These are phyloP conservation scores for Pollenia amentaria DNA, from an alignment of 2,888 invertebrate species.

Conservation along the genomic window DNA sequence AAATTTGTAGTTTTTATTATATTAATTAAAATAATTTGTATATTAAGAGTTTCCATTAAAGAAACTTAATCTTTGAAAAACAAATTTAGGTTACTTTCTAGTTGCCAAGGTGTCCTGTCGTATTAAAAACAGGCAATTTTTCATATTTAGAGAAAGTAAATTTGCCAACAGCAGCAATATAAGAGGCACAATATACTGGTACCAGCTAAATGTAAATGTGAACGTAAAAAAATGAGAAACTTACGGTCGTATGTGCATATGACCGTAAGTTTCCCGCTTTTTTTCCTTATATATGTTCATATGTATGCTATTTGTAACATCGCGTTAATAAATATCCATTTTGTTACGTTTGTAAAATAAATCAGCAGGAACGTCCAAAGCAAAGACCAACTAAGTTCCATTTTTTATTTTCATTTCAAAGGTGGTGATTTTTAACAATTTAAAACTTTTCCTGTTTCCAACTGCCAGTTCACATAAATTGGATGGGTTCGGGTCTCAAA, in stretches of 20 bases:
- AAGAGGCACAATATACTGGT: neutral
- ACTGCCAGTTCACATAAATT: slow-evolving; percentile 10
- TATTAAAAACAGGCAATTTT: slow-evolving; percentile 48
- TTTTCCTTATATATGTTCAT: too few species aligned
- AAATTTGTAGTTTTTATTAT: slow-evolving; percentile 20
- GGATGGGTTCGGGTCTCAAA: slow-evolving; percentile 28
- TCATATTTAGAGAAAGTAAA: slow-evolving; percentile 64
- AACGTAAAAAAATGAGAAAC: slow-evolving; percentile 43
- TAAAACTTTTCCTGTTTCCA: slow-evolving; percentile 52
- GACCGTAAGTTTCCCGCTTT: too few species aligned
- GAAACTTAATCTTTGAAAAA: neutral
- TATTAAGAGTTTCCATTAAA: neutral
- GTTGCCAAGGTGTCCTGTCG: slow-evolving; percentile 46
- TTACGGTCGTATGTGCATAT: slow-evolving; percentile 23
- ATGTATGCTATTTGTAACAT: slow-evolving; percentile 40
- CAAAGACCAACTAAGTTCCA: slow-evolving; percentile 16
- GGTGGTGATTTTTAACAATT: slow-evolving; percentile 62
- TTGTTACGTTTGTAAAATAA: slow-evolving; percentile 59
- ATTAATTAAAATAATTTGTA: slow-evolving; percentile 45
- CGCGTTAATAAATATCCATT: slow-evolving; percentile 73
- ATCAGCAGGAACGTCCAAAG: slow-evolving; percentile 43
- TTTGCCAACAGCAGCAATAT: slow-evolving; percentile 43
- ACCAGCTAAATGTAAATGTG: neutral
- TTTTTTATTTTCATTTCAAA: slow-evolving; percentile 22
- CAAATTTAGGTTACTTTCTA: slow-evolving; percentile 57